Conservation (phyloP, 1,140 invertebrate species). For the Pachypeltis micranthus region DNA sequence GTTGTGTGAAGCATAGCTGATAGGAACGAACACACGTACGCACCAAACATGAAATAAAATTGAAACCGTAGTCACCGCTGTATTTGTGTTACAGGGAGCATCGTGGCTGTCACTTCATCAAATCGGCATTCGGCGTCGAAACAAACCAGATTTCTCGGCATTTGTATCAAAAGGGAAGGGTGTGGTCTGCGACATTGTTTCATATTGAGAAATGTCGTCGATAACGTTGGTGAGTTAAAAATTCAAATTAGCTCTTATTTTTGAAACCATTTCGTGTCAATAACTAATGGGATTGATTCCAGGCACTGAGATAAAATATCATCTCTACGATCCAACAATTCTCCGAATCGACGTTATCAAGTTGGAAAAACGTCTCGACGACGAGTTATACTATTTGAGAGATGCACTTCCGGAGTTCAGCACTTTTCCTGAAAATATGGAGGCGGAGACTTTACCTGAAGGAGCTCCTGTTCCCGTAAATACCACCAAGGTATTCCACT, state of each 20-base stretch:
- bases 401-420: conserved; percentile 90
- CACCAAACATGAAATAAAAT: too few species aligned
- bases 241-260: too few species aligned
- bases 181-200: conserved; percentile 73
- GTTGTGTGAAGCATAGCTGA: too few species aligned
- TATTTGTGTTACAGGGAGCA: conserved; percentile 54
- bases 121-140: conserved; percentile 80
- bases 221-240: conserved; percentile 73
- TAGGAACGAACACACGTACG: too few species aligned
- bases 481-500: conserved; percentile 67
- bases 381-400: conserved; percentile 77
- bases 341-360: conserved; percentile 78
- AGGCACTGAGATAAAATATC: conserved; percentile 79
- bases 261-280: too few species aligned
- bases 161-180: conserved; percentile 77
- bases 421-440: conserved; percentile 88
- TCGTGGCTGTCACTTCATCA: conserved; percentile 81
- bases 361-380: conserved; percentile 88
- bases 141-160: conserved; percentile 83
- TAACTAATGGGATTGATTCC: too few species aligned
- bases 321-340: conserved; percentile 89
- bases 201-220: conserved; percentile 83
- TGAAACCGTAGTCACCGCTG: too few species aligned
- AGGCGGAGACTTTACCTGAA: conserved; percentile 63
- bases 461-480: conserved; percentile 76